These are phyloP conservation scores for Anagyrus pseudococci DNA, from an alignment of 2,888 invertebrate genomes.

Conservation along the genomic window DNA sequence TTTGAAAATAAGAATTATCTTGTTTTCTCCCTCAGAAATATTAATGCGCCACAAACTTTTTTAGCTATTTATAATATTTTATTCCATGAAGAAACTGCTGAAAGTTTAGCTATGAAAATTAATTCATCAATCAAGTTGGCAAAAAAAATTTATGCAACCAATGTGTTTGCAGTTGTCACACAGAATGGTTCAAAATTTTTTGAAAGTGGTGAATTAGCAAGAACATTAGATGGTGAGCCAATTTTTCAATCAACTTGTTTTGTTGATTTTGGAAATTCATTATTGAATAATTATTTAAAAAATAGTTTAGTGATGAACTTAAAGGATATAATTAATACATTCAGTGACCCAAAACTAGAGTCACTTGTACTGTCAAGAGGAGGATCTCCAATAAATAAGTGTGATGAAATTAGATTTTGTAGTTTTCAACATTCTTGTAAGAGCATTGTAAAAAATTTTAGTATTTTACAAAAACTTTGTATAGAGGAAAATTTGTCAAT, in stretches of 20 bases:
- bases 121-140: neutral
- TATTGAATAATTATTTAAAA: neutral
- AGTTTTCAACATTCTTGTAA: too few relatives aligned
- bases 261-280: neutral
- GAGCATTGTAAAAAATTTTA: too few relatives aligned
- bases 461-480: too few relatives aligned
- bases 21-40: neutral
- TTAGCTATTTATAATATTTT: neutral
- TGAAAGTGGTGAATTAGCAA: neutral
- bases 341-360: neutral
- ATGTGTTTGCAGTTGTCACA: neutral
- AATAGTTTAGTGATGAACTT: neutral
- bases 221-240: neutral
- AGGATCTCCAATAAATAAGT: constrained; percentile 3
- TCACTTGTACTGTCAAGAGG: neutral
- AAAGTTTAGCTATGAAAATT: neutral
- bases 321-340: neutral
- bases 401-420: neutral
- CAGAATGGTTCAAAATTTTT: neutral
- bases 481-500: too few relatives aligned
- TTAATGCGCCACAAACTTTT: neutral
- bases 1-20: too few relatives aligned
- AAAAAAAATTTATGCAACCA: neutral
- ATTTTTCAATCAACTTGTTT: neutral
- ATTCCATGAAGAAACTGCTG: neutral